Conservation (phyloP, 2,113 vertebrate species). For the Clarias batrachus region DNA sequence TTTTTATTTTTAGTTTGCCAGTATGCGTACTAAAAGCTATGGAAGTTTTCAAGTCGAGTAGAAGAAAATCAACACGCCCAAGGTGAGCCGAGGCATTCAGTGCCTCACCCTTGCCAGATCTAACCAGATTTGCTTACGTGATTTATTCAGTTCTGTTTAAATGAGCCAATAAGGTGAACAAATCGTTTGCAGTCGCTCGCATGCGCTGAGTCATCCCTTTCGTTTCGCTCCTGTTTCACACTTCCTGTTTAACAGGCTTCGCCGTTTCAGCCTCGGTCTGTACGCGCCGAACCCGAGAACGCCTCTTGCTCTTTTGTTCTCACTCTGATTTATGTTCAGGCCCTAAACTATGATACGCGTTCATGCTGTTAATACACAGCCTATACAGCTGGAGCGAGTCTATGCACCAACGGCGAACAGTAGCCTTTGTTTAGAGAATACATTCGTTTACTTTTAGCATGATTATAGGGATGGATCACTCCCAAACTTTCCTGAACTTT, state of each 20-base stretch:
- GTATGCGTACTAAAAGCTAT: not conserved
- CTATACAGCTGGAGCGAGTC: not conserved
- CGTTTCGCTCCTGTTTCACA: not conserved
- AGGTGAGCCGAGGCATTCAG: not conserved
- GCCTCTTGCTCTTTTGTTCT: not conserved
- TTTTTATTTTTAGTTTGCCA: too few species aligned
- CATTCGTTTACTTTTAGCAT: not conserved
- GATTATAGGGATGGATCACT: not conserved
- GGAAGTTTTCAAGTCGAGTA: not conserved
- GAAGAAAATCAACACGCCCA: not conserved
- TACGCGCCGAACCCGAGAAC: not conserved
- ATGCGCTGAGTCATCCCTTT: not conserved
- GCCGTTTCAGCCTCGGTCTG: not conserved
- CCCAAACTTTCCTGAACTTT: not conserved
- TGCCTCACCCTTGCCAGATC: not conserved
- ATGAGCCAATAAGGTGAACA: not conserved
- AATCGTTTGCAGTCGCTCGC: not conserved
- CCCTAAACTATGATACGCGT: not conserved
- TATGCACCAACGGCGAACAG: not conserved
- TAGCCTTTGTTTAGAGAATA: not conserved
- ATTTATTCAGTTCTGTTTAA: not conserved
- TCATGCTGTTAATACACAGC: not conserved
- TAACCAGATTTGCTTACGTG: not conserved
- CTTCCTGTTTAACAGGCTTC: too few species aligned
- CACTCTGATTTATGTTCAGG: not conserved